phyloP scores from a whole-genome alignment of 1,140 invertebrate species.

The Triops longicaudatus region DNA sequence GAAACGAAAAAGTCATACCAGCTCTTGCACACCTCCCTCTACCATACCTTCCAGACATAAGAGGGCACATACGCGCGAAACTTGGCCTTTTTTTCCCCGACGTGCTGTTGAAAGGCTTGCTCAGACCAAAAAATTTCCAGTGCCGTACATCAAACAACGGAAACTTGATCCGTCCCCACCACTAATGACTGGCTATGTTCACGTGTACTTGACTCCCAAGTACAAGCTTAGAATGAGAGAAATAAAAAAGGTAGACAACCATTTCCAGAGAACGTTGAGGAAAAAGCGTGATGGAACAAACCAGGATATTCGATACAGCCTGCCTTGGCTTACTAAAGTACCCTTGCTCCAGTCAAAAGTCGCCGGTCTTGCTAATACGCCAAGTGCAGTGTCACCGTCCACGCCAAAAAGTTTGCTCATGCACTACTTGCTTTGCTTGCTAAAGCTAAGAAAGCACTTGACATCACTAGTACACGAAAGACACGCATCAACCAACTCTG shows the following conservation, averaged over 20 bases:
- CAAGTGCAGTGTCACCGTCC: neutral
- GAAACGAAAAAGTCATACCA: neutral
- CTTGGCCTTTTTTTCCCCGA: neutral
- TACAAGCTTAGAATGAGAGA: neutral
- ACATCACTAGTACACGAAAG: neutral
- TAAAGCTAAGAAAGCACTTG: neutral
- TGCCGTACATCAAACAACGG: neutral
- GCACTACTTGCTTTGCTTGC: neutral
- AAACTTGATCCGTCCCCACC: neutral
- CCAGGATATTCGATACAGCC: neutral
- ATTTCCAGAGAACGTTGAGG: neutral
- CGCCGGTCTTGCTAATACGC: neutral
- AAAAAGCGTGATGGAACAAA: neutral
- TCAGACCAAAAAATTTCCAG: neutral
- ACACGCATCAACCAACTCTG: neutral
- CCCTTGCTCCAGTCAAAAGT: neutral
- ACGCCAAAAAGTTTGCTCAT: neutral
- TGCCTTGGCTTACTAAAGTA: neutral
- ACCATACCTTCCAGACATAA: neutral
- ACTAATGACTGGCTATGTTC: neutral
- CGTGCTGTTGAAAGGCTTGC: neutral
- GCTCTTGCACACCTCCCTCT: no score
- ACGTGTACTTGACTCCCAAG: constrained; percentile 1
- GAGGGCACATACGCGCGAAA: neutral
- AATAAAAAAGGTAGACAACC: neutral